Conservation (phyloP, 2,888 invertebrate genomes). For the Agrotis clavis region DNA sequence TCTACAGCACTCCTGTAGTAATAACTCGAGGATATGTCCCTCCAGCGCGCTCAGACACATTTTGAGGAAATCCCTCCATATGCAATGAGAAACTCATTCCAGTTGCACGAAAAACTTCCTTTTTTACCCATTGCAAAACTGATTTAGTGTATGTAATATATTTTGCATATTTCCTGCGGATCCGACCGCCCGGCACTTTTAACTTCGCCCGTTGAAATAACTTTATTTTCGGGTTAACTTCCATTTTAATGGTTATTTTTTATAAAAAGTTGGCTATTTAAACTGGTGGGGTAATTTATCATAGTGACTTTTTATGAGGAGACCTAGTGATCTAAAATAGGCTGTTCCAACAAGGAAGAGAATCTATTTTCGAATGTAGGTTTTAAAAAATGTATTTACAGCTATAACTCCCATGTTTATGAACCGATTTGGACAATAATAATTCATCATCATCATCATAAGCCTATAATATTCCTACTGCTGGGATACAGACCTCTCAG, state of each 20-base stretch:
- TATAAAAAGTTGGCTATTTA: conserved; percentile 65
- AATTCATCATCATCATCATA: too few species aligned
- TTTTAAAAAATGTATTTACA: too few species aligned
- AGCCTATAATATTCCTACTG: too few species aligned
- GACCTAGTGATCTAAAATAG: conserved; percentile 52
- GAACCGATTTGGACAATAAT: too few species aligned
- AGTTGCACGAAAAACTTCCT: conserved; percentile 54
- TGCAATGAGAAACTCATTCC: conserved; percentile 69
- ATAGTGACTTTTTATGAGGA: conserved; percentile 56
- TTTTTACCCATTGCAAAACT: conserved; percentile 70
- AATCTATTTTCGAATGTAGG: too few species aligned
- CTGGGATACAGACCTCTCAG: too few species aligned
- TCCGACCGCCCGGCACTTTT: conserved; percentile 72
- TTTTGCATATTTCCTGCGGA: conserved; percentile 70
- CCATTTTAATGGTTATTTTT: conserved; percentile 73
- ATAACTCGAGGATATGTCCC: conserved; percentile 59
- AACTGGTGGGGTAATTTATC: conserved; percentile 51
- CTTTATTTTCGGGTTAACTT: conserved; percentile 81
- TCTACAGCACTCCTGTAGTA: conserved; percentile 44
- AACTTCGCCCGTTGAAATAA: conserved; percentile 75
- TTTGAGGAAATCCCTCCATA: conserved; percentile 66
- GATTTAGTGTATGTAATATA: conserved; percentile 77
- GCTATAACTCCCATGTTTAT: too few species aligned
- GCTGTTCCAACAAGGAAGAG: neutral
- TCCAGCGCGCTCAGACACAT: conserved; percentile 57